Evolutionary conservation across 1,140 invertebrate species (phyloP).

Genomic region (Venustaconcha ellipsiformis): DNA sequence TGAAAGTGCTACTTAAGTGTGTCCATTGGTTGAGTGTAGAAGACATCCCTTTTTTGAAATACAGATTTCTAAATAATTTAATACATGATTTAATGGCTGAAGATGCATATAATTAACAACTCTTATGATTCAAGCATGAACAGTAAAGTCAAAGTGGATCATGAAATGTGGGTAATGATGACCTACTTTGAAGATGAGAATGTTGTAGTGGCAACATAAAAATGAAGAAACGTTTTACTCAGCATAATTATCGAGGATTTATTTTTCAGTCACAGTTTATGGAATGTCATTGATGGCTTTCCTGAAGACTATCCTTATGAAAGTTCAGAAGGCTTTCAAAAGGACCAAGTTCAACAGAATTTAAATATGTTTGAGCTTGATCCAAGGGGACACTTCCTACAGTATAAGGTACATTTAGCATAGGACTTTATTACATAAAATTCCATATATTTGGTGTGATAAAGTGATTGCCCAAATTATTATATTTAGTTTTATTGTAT

Average conservation of each 20-base stretch:
- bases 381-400: slow-evolving; percentile 39
- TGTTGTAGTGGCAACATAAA: too few relatives aligned
- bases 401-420: slow-evolving; percentile 43
- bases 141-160: too few relatives aligned
- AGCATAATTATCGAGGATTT: not conserved
- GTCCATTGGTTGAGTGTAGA: too few relatives aligned
- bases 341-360: slow-evolving; percentile 22
- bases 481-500: not conserved
- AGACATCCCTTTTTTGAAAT: too few relatives aligned
- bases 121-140: too few relatives aligned
- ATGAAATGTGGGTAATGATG: too few relatives aligned
- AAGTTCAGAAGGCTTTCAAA: slow-evolving; percentile 17
- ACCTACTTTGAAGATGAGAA: too few relatives aligned
- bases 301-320: slow-evolving; percentile 36
- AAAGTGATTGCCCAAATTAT: not conserved
- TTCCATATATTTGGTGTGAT: not conserved
- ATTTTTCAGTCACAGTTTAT: slow-evolving; percentile 45
- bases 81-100: too few relatives aligned
- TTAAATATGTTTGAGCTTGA: slow-evolving; percentile 37
- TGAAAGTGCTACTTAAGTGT: too few relatives aligned
- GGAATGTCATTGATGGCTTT: slow-evolving; percentile 49
- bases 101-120: too few relatives aligned
- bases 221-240: not conserved
- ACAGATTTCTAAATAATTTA: too few relatives aligned
- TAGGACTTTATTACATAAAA: not conserved